Percentiles rank a stretch among this genome's conserved stretches.
These are phyloP conservation scores for Hemichromis elongatus DNA, from an alignment of 2,113 vertebrate genomes.

Conservation along the genomic window DNA sequence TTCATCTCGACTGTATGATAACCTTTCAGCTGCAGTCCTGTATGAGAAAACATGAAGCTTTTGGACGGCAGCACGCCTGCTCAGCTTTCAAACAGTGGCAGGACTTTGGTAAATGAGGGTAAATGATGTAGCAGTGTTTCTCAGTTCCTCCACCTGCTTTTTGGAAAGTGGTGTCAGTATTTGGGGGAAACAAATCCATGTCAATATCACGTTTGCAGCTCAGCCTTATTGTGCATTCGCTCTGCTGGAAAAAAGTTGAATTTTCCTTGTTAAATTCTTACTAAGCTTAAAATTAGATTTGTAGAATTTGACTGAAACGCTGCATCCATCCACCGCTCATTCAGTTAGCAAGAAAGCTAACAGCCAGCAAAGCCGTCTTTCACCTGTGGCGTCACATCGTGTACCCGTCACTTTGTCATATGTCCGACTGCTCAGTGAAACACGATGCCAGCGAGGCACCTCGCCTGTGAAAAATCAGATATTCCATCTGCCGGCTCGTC, in stretches of 20 bases:
- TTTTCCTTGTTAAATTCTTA: not conserved
- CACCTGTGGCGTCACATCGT: not conserved
- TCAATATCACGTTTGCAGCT: not conserved
- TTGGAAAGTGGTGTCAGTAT: not conserved
- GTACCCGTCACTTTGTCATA: not conserved
- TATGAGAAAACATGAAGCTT: not conserved
- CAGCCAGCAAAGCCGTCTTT: not conserved
- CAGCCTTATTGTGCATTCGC: not conserved
- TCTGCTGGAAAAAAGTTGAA: not conserved
- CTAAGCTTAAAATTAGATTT: not conserved
- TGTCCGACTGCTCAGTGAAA: not conserved
- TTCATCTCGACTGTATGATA: too few species aligned
- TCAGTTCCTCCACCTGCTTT: not conserved
- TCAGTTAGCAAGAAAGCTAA: not conserved
- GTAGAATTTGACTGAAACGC: accelerated
- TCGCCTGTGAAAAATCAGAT: not conserved
- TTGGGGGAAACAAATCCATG: not conserved
- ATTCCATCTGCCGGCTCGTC: not conserved
- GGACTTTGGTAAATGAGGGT: not conserved
- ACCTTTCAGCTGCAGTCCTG: not conserved
- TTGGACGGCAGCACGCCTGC: not conserved
- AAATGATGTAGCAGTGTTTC: not conserved
- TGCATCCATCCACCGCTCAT: not conserved
- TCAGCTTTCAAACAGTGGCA: not conserved
- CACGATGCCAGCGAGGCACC: not conserved